These are phyloP conservation scores for Bombus breviceps DNA, from an alignment of 1,140 invertebrate species.

Conservation along the genomic window DNA sequence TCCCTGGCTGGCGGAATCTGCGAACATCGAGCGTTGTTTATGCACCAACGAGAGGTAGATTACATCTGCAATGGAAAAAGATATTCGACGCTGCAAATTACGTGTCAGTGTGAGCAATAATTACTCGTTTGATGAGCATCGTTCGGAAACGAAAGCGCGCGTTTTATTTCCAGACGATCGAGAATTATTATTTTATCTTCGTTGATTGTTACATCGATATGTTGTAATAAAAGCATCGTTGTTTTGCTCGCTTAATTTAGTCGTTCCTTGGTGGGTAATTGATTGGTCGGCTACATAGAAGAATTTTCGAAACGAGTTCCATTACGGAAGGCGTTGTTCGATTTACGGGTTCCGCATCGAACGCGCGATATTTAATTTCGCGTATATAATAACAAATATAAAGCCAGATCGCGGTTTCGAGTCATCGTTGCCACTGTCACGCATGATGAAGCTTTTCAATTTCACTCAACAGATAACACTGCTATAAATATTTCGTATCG, in stretches of 20 bases:
- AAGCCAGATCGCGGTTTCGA: conserved; percentile 1
- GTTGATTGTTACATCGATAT: not conserved
- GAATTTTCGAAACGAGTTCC: not conserved
- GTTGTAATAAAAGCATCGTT: not conserved
- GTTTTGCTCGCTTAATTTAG: not conserved
- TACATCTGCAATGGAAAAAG: conserved; percentile 40
- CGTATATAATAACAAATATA: conserved; percentile 42
- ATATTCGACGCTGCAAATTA: conserved; percentile 30
- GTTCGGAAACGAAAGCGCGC: not conserved
- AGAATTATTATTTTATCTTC: conserved; percentile 21
- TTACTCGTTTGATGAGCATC: conserved; percentile 11
- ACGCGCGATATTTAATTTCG: conserved; percentile 33
- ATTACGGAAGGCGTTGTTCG: not conserved
- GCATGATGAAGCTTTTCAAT: conserved; percentile 53
- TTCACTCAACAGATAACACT: conserved; percentile 48
- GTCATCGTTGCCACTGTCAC: conserved; percentile 21
- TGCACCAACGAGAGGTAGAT: conserved; percentile 15
- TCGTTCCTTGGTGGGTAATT: not conserved
- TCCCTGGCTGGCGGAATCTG: not conserved
- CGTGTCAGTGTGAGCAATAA: conserved; percentile 18
- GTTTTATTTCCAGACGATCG: not conserved
- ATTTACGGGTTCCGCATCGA: not conserved
- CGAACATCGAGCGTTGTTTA: not conserved
- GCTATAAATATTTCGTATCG: conserved; percentile 38
- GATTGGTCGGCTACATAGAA: not conserved